Base-by-base conservation (phyloP, 2,113 vertebrate species). In the Epinephelus moara region DNA sequence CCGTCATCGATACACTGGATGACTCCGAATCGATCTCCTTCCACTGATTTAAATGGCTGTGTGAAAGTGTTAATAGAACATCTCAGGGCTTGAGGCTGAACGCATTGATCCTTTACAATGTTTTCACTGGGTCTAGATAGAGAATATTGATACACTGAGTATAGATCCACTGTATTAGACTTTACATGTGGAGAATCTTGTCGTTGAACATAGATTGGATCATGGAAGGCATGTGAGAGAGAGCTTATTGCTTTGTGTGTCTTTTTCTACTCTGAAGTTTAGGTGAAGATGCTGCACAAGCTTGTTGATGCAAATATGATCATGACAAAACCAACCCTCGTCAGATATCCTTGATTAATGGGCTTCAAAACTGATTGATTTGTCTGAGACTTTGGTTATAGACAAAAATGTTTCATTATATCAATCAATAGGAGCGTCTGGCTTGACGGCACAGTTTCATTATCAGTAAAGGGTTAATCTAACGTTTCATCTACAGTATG, bases 1-100 rank as follows among this genome's bases (percentile, higher is more conserved):
- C 64, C 74, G 53, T 86, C 85, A 69, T 72, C 69, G 62, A 93
- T 86, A 84, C 61, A 56, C 62, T 81, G 56, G 78, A 86, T 62
- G 90, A 86, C 86, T 90, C 75, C 3, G 17, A 23, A 92, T 94
- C 62, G 84, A 94, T 90, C 62, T 11, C 30, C 80, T 67, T 50
- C 56, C 42, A 19, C 88, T 91, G 89, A 91, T 93, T 88, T 90
- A 91, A 93, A 93, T 86, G 86, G 63, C 85, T 84, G 88, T 91
- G 91, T 86, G 86, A 91, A 90, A 86, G 70, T 85, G 88, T 89
- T 93, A 93, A 92, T 93, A 89, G 88, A 92, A 91, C 91, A 92
- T 90, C 89, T 91, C 82, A 69, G 82, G 80, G 74, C 89, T 88
- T 6, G 47, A 70, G 92, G 92, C 92, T 53, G 79, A 90, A 88